Evolutionary conservation across 2,113 vertebrate species (phyloP).

Genomic region (Pygoscelis adeliae): DNA sequence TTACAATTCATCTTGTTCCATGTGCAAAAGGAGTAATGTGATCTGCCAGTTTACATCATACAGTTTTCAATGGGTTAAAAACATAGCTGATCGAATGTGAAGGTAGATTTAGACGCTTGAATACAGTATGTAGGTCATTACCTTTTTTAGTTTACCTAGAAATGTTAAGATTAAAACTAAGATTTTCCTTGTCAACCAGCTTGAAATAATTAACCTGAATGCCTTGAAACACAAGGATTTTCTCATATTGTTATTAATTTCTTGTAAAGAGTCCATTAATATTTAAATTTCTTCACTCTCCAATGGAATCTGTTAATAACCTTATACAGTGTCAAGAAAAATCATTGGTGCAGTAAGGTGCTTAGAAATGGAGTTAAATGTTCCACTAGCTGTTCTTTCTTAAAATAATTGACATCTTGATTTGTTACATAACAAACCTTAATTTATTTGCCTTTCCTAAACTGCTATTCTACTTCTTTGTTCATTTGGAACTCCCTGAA

Average conservation of each 20-base stretch:
- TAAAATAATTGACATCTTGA: not conserved
- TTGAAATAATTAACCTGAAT: constrained; percentile 71
- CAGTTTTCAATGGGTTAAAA: not conserved
- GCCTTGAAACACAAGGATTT: constrained; percentile 63
- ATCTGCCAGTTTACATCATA: not conserved
- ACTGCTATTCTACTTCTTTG: not conserved
- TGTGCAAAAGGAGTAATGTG: not conserved
- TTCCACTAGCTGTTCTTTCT: not conserved
- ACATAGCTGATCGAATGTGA: not conserved
- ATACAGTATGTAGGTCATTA: not conserved
- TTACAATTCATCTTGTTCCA: not conserved
- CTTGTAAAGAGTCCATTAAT: constrained; percentile 70
- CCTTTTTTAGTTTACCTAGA: constrained; percentile 23
- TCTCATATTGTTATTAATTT: constrained; percentile 68
- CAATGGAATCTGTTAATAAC: constrained; percentile 42
- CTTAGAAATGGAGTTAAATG: constrained; percentile 35
- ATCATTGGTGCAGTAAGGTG: not conserved
- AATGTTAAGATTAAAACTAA: constrained; percentile 40
- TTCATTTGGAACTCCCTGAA: not conserved
- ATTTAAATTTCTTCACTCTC: constrained; percentile 68
- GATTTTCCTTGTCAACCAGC: constrained; percentile 41
- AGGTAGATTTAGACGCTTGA: not conserved
- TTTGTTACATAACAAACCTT: not conserved
- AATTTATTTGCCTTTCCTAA: not conserved
- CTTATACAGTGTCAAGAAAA: constrained; percentile 36